phyloP scores from a whole-genome alignment of 23 tunicate species.

The Halocynthia aurantium region DNA sequence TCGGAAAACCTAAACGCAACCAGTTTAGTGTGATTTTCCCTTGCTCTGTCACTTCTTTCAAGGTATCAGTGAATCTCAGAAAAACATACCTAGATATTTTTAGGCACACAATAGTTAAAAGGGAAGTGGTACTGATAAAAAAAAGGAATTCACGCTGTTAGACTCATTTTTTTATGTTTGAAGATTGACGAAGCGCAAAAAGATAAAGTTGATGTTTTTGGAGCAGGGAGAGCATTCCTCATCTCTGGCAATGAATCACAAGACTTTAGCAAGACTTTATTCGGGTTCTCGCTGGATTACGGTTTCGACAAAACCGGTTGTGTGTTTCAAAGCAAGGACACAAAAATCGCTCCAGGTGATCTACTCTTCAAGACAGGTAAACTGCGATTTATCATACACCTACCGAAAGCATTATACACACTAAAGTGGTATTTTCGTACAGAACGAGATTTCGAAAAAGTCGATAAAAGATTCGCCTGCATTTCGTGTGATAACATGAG shows the following conservation, averaged over 20 bases:
- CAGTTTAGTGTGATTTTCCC: slow-evolving; percentile 27
- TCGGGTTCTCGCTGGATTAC: slow-evolving; percentile 28
- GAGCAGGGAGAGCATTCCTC: no score
- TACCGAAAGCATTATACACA: not conserved
- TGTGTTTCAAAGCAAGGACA: slow-evolving; percentile 28
- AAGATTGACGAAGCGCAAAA: no score
- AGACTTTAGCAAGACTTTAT: not conserved
- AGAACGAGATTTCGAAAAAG: not conserved
- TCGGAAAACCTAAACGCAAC: not conserved
- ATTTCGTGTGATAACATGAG: slow-evolving; percentile 21
- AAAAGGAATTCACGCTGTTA: no score
- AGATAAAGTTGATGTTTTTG: no score
- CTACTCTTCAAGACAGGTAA: not conserved
- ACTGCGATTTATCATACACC: not conserved
- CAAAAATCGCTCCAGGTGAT: slow-evolving; percentile 13
- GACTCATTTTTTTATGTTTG: no score
- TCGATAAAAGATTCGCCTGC: slow-evolving; percentile 22
- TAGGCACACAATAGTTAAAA: no score
- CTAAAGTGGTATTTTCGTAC: not conserved
- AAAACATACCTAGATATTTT: no score
- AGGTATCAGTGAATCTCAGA: slow-evolving; percentile 1
- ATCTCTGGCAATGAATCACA: not conserved
- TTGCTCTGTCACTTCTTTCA: slow-evolving; percentile 25
- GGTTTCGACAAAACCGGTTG: slow-evolving; percentile 30
- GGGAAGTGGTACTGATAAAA: no score